Base-by-base conservation (phyloP, 2,113 vertebrate genomes). In the Antennarius striatus region DNA sequence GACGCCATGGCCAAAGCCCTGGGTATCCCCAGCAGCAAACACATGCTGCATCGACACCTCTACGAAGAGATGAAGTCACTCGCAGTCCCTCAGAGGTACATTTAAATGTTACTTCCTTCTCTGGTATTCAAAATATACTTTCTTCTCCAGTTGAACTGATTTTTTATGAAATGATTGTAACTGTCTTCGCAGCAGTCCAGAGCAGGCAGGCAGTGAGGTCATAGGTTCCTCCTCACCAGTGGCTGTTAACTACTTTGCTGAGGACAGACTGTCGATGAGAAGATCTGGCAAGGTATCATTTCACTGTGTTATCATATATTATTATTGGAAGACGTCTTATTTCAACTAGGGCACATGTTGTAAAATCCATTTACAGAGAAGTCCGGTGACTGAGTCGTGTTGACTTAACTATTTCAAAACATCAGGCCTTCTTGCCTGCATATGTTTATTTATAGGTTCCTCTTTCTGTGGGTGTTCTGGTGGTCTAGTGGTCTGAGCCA, bases 41-140 rank as follows among this genome's bases (percentile, higher is more conserved):
- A 93, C 82, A 94, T 94, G 87, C 88, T 95, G 56, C 90, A 93
- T 32, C 88, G 91, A 2, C 94, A 95, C 81, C 91, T 96, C 50
- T 91, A 89, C 0, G 92, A 95, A 57, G 95, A 96, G 85, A 92
- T 95, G 89, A 94, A 91, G 7, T 69, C 86, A 4, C 61, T 95
- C 3, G 62, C 93, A 53, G 79, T 83, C 30, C 84, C 91, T 0
- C 82, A 84, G 82, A 90, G 81, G 95, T 95, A 71, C 13, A 50
- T 43, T 47, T 5, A 62, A 67, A 51, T 45, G 13, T 16, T 0
- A 12, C 43, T 50, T 46, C 45, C 14, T 9, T 59, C 28, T 46
- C 2, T 17, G 49, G 40, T 30, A 39, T 47, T 15, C 11, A 48
- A 52, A 45, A 30, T 14, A 42, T 3, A 4, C 51, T 5, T 13